Evolutionary conservation across 2,113 vertebrate genomes (phyloP), one percentile per base, ranked within the genome.

Genomic region (Scatophagus argus): DNA sequence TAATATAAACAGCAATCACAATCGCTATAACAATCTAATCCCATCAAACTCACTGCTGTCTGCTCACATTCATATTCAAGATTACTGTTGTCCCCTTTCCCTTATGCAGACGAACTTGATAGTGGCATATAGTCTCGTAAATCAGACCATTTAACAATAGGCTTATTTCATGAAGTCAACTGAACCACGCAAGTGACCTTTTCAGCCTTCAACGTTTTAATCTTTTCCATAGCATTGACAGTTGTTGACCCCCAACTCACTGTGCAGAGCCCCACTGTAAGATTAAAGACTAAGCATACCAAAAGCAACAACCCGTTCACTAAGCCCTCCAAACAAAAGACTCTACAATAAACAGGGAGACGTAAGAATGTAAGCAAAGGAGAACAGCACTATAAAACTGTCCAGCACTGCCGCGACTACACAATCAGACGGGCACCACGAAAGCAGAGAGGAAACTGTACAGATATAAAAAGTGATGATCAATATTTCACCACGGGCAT

Each of bases 401-500:
- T 49, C 4, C 81, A 66, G 27, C 67, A 12, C 13, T 8, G 12
- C 59, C 7, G 51, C 12, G 11, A 56, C 85, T 65, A 60, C 74
- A 72, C 68, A 55, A 10, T 13, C 16, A 58, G 47, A 71, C 52
- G 59, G 44, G 29, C 69, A 44, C n/a, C 23, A 25, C 25, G 36
- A 29, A 43, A 29, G 19, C 36, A 17, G 1, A 19, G 34, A 61
- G 55, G 10, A 76, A 47, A 54, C 27, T 31, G 52, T 12, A 32
- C 31, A 44, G 69, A 76, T 70, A 83, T 72, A 78, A 79, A 74
- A 78, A 86, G 78, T 67, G 47, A 74, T 25, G n/a, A 83, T 91
- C 73, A 90, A 89, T 91, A 88, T 89, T 90, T 90, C 41, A 90
- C 64, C 83, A 77, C 63, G 14, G 47, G 23, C 78, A 61, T 51